Evolutionary conservation across 2,888 invertebrate genomes (phyloP), one percentile per base, ranked within the genome.

Genomic region (Eupithecia vulgata): DNA sequence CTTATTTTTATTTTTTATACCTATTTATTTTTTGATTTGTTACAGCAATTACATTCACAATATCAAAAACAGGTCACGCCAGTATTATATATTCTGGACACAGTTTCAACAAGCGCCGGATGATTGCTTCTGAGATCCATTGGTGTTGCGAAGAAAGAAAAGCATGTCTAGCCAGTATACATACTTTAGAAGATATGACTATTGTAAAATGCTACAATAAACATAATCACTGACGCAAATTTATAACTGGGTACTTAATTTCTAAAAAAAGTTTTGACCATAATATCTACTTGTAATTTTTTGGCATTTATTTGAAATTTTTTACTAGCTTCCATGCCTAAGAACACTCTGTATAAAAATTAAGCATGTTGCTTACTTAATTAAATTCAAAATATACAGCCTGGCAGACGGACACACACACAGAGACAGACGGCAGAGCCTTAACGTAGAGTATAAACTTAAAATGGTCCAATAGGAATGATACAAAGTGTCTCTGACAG

Each of bases 191-290:
- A 0, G 78, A 82, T 40, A 68, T 78, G 30, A 64, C 68, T 15
- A 80, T 84, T 7, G 34, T 82, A 3, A 80, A 73, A 70, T 70
- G 70, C n/a, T n/a, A 73, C 35, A 81, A 81, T 25, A 71, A 75
- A 6, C 86, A 85, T 69, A 83, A 81, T 59, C 85, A 85, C 35
- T 61, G 52, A 61, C 25, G 25, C 25, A 5, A n/a, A 21, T 13
- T 4, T 12, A 12, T 52, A 3, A 52, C 10, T 45, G n/a, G 2
- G 5, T 17, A 45, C 45, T 45, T 45, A 45, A 17, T 30, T 30
- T 30, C 4, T n/a, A 2, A 52, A 21, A 21, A 52, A 21, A 0
- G 6, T 3, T 0, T 52, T 10, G 10, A 52, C 48, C 10, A 0
- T 21, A 10, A 10, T 52, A 52, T 52, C n/a, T 52, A 21, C 21